Conservation (phyloP, 2,797 vertebrate genomes). For the Lepidocolaptes lacrymiger region DNA sequence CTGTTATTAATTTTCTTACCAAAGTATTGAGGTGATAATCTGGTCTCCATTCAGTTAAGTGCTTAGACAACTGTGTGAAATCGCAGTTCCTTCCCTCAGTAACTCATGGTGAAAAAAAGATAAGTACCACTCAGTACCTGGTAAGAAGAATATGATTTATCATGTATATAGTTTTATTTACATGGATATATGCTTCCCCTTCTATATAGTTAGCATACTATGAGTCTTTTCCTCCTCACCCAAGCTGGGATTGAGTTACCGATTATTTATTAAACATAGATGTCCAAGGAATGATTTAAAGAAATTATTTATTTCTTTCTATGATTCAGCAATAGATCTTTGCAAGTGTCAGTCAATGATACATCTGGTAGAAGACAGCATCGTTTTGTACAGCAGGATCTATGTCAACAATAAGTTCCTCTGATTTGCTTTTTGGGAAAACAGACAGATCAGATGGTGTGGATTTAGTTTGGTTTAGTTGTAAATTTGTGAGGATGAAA, state of each 20-base stretch:
- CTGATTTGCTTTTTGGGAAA: background rate
- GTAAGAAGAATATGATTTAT: background rate
- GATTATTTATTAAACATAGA: background rate
- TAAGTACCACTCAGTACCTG: background rate
- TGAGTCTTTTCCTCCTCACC: background rate
- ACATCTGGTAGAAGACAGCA: background rate
- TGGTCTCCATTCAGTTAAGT: background rate
- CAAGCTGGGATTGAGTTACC: background rate
- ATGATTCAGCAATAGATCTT: background rate
- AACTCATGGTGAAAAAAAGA: background rate
- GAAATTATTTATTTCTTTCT: background rate
- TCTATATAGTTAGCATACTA: background rate
- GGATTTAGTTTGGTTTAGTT: background rate
- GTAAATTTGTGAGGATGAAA: background rate
- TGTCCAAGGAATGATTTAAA: background rate
- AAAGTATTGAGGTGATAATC: background rate
- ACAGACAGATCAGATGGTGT: background rate
- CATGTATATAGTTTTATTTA: background rate
- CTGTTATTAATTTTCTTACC: background rate
- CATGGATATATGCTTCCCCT: background rate
- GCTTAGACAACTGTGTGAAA: background rate
- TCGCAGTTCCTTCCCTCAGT: background rate
- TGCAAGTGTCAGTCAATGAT: background rate
- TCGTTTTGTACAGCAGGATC: background rate
- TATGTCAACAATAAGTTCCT: background rate